A percentile compares a stretch with the other conserved stretches of the same genome.
These are phyloP conservation scores for Crocuta crocuta DNA, from an alignment of 2,113 vertebrate species.

Conservation along the genomic window DNA sequence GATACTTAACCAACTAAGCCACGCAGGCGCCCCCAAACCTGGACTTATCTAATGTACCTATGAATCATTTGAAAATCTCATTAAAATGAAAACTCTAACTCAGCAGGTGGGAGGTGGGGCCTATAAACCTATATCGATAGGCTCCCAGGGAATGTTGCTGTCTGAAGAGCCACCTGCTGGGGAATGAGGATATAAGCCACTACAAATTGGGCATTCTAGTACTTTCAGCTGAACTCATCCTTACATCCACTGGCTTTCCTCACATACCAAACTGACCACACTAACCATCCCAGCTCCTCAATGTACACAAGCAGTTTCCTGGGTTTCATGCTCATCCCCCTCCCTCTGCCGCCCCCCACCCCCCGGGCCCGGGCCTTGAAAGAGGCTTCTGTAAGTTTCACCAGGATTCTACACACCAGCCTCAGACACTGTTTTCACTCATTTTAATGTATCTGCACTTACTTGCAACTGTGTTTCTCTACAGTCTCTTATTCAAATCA, in stretches of 20 bases:
- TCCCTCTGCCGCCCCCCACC: too few relatives aligned
- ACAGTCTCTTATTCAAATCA: neutral
- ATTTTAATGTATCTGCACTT: slow-evolving; percentile 20
- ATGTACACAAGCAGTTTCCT: neutral
- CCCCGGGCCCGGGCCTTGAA: neutral
- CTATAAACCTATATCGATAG: neutral
- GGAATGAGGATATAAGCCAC: neutral
- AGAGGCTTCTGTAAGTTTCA: neutral
- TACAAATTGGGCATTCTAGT: neutral
- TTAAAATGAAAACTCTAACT: neutral
- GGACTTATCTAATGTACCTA: neutral
- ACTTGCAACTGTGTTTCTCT: slow-evolving; percentile 52
- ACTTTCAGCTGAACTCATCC: neutral
- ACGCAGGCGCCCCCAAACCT: too few relatives aligned
- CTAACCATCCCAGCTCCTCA: neutral
- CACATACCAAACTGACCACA: neutral
- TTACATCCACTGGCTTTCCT: neutral
- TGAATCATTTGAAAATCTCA: slow-evolving; percentile 30
- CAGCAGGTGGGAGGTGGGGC: neutral
- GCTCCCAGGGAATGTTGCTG: neutral
- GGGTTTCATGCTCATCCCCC: neutral
- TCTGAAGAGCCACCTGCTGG: neutral
- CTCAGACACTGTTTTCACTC: neutral
- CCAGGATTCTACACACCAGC: neutral
- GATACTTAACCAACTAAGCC: too few relatives aligned